These are phyloP conservation scores for Tenthredo livida DNA, from an alignment of 2,888 invertebrate species.

Conservation along the genomic window DNA sequence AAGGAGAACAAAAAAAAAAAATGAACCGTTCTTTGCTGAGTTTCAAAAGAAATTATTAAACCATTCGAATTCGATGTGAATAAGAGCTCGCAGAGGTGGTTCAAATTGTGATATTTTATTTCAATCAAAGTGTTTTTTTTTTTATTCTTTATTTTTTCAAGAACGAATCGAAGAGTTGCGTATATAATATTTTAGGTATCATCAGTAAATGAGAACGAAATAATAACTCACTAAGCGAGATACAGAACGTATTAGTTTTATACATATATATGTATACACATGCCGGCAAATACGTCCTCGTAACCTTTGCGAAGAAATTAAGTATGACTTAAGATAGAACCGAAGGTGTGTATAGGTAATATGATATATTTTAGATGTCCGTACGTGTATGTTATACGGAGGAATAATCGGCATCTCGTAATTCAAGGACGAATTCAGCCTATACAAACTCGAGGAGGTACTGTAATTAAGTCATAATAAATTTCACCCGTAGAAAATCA, in stretches of 20 bases:
- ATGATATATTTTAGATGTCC: background rate
- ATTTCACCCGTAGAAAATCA: background rate
- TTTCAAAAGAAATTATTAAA: background rate
- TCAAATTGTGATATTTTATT: background rate
- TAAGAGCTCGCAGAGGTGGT: background rate
- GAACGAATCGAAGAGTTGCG: background rate
- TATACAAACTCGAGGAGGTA: background rate
- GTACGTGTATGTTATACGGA: background rate
- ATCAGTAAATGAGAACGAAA: background rate
- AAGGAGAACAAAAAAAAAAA: background rate
- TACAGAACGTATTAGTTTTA: background rate
- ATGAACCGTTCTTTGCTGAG: background rate
- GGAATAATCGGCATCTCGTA: background rate
- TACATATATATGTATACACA: background rate
- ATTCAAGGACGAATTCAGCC: background rate
- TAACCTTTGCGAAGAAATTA: slow-evolving; percentile 41
- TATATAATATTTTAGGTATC: background rate
- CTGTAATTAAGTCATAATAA: slow-evolving; percentile 7
- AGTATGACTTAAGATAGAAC: background rate
- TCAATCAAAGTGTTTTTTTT: background rate
- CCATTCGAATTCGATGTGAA: background rate
- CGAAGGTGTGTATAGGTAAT: background rate
- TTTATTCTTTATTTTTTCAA: background rate
- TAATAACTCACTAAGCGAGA: background rate
- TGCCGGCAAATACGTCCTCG: slow-evolving; percentile 19